Conservation (phyloP, 2,113 vertebrate species). For the Barbus barbus region DNA sequence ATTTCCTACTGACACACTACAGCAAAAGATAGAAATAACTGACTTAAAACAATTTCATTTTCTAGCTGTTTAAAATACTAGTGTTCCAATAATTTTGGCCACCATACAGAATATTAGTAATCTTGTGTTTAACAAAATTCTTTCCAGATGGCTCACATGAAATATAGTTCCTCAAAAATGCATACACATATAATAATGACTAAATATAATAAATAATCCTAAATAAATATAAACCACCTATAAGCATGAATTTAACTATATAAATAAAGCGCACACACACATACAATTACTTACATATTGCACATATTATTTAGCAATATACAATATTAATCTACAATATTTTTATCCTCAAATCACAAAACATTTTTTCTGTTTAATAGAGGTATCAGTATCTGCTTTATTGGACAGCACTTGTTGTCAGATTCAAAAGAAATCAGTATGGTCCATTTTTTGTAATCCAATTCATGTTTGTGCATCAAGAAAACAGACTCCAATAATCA, state of each 20-base stretch:
- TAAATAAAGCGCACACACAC: conserved; percentile 10
- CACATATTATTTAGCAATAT: too few species aligned
- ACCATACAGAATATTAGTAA: too few species aligned
- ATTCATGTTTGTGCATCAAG: neutral
- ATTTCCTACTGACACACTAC: too few species aligned
- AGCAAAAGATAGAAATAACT: too few species aligned
- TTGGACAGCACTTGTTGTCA: neutral
- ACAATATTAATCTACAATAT: too few species aligned
- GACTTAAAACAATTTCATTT: too few species aligned
- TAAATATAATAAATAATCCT: neutral
- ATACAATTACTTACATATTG: neutral
- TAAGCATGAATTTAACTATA: neutral
- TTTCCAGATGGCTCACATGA: too few species aligned
- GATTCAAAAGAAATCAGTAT: neutral
- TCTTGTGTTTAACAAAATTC: too few species aligned
- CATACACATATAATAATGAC: too few species aligned
- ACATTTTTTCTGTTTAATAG: neutral
- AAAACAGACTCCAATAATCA: neutral
- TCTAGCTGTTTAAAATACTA: too few species aligned
- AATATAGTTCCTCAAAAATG: too few species aligned
- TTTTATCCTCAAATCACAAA: neutral
- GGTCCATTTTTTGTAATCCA: neutral
- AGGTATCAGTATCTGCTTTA: neutral
- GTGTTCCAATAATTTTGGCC: too few species aligned
- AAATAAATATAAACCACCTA: neutral